These are phyloP conservation scores for silkworm (Bombyx mori) DNA, from an alignment of 1,140 invertebrate genomes.

Conservation along the genomic window ASM3026992v2 NC_085110.1:4859501-4860000, in stretches of 20 bases:
- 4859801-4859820: too few species aligned
- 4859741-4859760: slow-evolving; percentile 1
- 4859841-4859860: slow-evolving; percentile 49
- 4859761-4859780: neutral
- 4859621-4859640: slow-evolving; percentile 80
- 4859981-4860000: slow-evolving; percentile 60
- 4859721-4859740: slow-evolving; percentile 75
- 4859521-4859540: neutral
- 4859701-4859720: slow-evolving; percentile 83
- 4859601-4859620: slow-evolving; percentile 80
- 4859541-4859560: slow-evolving; percentile 1
- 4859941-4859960: slow-evolving; percentile 65
- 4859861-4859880: slow-evolving; percentile 49
- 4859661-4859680: slow-evolving; percentile 89
- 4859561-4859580: slow-evolving; percentile 24
- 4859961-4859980: slow-evolving; percentile 62
- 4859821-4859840: too few species aligned
- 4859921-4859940: slow-evolving; percentile 64
- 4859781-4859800: slow-evolving; percentile 2
- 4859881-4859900: slow-evolving; percentile 67
- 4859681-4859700: slow-evolving; percentile 87
- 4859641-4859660: slow-evolving; percentile 90
- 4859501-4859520: neutral
- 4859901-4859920: slow-evolving; percentile 69
- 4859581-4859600: slow-evolving; percentile 83